phyloP scores from a whole-genome alignment of 2,797 vertebrate genomes.

The Typhlichthys subterraneus region DNA sequence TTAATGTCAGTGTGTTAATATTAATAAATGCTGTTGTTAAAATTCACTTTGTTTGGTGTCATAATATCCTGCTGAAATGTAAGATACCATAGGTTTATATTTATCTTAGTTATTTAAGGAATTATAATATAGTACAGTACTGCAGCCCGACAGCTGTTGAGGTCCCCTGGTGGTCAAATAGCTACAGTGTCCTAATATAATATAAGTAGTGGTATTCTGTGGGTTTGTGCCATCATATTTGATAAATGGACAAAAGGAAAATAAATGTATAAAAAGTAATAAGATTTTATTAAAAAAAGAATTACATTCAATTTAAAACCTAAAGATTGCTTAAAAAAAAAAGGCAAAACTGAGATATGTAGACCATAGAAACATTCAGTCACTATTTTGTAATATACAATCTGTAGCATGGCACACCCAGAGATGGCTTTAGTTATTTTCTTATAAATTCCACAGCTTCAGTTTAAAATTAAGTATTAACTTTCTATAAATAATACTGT shows the following conservation, averaged over 20 bases:
- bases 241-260: neutral
- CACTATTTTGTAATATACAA: constrained; percentile 33
- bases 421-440: constrained; percentile 4
- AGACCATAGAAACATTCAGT: constrained; percentile 42
- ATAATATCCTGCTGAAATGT: no score
- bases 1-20: constrained; percentile 11
- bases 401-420: constrained; percentile 14
- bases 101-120: no score
- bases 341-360: constrained; percentile 10
- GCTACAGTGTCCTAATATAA: no score
- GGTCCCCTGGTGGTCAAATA: no score
- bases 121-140: no score
- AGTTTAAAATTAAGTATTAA: neutral
- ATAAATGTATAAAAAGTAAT: constrained; percentile 16
- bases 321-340: constrained; percentile 24
- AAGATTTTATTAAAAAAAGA: constrained; percentile 52
- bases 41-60: no score
- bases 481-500: neutral
- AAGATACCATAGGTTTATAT: no score
- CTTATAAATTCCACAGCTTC: neutral
- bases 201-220: no score
- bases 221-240: neutral
- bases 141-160: no score
- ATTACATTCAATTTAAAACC: constrained; percentile 36
- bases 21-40: constrained; percentile 36